These are phyloP conservation scores for Cynopterus sphinx DNA, from an alignment of 2,797 vertebrate species.

Conservation along the genomic window DNA sequence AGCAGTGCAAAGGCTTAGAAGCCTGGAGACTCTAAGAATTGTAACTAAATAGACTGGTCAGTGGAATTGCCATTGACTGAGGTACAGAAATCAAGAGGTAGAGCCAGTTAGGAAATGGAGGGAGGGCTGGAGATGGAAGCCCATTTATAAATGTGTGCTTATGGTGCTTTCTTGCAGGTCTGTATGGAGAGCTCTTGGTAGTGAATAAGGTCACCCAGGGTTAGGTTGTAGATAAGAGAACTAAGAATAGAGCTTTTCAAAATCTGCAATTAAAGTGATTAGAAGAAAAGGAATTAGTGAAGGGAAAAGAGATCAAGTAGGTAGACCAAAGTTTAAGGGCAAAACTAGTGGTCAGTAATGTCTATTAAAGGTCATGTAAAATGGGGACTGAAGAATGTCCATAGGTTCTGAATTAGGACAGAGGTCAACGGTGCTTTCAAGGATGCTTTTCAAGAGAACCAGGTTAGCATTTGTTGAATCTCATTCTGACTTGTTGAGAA, in stretches of 20 bases:
- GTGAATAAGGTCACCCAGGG: not conserved
- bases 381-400: not conserved
- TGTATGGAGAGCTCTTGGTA: not conserved
- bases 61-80: not conserved
- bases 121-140: not conserved
- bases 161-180: not conserved
- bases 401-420: not conserved
- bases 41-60: not conserved
- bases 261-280: not conserved
- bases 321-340: not conserved
- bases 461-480: not conserved
- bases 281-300: not conserved
- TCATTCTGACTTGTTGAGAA: not conserved
- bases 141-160: not conserved
- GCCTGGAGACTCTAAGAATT: not conserved
- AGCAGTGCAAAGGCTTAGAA: not conserved
- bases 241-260: not conserved
- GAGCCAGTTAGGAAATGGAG: not conserved
- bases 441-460: not conserved
- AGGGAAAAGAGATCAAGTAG: not conserved
- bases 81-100: not conserved
- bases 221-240: not conserved
- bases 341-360: not conserved
- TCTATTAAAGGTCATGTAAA: not conserved
- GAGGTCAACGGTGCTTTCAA: rapidly evolving